phyloP scores from a whole-genome alignment of 2,797 vertebrate genomes.

The Eulemur mongoz region DNA sequence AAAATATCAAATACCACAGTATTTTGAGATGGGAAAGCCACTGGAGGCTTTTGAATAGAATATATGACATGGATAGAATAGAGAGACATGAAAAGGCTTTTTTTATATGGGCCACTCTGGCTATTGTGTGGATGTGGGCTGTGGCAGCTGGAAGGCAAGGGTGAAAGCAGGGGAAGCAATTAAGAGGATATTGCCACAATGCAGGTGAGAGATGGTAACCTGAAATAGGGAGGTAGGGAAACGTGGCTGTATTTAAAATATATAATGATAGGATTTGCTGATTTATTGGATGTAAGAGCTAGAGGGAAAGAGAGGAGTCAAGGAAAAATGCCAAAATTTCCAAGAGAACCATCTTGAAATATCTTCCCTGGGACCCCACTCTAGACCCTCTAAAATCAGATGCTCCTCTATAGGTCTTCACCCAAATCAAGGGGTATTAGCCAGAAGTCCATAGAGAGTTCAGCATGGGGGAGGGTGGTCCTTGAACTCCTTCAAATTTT shows the following conservation, averaged over 20 bases:
- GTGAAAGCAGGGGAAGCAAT: not conserved
- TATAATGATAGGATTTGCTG: not conserved
- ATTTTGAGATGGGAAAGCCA: constrained; percentile 34
- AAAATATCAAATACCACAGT: not conserved
- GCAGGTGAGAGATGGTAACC: not conserved
- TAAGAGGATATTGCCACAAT: not conserved
- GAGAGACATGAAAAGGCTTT: not conserved
- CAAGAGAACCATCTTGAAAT: constrained; percentile 18
- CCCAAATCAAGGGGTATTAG: constrained; percentile 1
- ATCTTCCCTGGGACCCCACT: not conserved
- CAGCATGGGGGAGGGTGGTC: not conserved
- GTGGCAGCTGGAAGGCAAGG: not conserved
- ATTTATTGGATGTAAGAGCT: not conserved
- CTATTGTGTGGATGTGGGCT: not conserved
- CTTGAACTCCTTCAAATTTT: not conserved
- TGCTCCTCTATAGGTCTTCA: not conserved
- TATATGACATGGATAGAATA: not conserved
- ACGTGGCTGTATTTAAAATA: constrained; percentile 30
- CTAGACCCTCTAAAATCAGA: not conserved
- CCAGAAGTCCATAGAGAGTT: not conserved
- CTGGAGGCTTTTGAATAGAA: constrained; percentile 7
- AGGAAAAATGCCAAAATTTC: not conserved
- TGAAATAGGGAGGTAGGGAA: not conserved
- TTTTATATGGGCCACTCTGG: not conserved
- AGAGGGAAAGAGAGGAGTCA: constrained; percentile 3